Base-by-base conservation (phyloP, 2,113 vertebrate species). In the Baryphthengus martii region DNA sequence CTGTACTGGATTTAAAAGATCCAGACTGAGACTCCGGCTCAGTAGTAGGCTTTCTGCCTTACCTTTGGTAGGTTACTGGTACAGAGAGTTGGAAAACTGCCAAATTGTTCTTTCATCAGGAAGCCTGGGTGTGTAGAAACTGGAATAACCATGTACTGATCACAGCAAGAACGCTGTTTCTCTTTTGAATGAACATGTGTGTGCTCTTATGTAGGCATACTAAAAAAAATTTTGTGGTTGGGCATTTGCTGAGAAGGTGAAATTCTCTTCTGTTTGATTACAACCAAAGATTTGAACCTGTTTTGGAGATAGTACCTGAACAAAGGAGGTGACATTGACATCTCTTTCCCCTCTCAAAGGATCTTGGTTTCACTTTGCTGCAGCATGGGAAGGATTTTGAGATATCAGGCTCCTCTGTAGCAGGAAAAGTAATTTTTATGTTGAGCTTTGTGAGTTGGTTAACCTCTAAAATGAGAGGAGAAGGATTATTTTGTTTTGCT, bases 131-230 rank as follows among this genome's bases (percentile, higher is more conserved):
- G 33, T 74, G 65, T 39, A 87, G 26, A 39, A 75, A 44, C 47
- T 16, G 20, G 37, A 82, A 17, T 72, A 40, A 21, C 6, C 15
- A 9, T 6, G 3, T 33, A 10, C 10, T 52, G 37, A 47, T 90
- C 62, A 45, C 45, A 26, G 66, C 58, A 91, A 56, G 66, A 79
- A 26, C 0, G 0, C 10, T 0, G 0, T 25, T 82, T 58, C 78
- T 85, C 37, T 15, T 42, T 35, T n/a, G 45, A 59, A 50, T 39
- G 37, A 47, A 40, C 0, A 0, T 18, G 29, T 59, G 45, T 78
- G 44, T 45, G 24, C 45, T 53, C 59, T 55, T 50, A 53, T 25
- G n/a, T 2, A 1, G 33, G 28, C 39, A 12, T 8, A 26, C n/a
- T 73, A 21, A 44, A 21, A 86, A 86, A 77, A 81, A 56, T 35